Evolutionary conservation across 1,140 invertebrate species (phyloP), one percentile per base, ranked within the genome.

Genomic region (Drosophila willistoni): DNA sequence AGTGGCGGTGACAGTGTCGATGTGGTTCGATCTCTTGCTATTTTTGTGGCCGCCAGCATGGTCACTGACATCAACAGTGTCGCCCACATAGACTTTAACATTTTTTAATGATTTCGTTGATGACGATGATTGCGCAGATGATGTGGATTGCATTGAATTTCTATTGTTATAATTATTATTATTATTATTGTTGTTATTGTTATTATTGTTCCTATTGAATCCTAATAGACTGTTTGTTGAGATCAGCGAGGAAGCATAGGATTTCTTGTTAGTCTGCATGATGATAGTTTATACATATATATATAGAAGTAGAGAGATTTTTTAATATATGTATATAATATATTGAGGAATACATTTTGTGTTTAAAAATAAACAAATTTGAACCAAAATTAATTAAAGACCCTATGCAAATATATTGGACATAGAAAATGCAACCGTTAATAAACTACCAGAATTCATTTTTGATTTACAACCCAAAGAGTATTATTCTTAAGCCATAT

Each of bases 151-250:
- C 83, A 69, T 78, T 79, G 89, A 90, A 74, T 90, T 91, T 87
- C 77, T 87, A 82, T 86, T 83, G 33, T 81, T 82, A 51, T 82
- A 77, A 64, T 72, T 90, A 73, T 77, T 77, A 22, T 39, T 39
- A 34, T 39, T 39, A 12, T 68, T 68, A 33, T 77, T 77, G 19
- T 39, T 39, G 12, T 68, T 68, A 25, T 69, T 69, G 54, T 76
- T 61, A 70, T 86, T 81, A 65, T 73, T 73, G 39, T 87, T 74
- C 77, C 79, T 90, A 90, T 81, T 89, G 60, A 86, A 85, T 90
- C 91, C 91, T 92, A 92, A 92, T 68, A 91, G 72, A 90, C 81
- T 91, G 84, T 90, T 92, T 79, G 91, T 83, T 79, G 91, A 90
- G 77, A 91, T 89, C 91, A 91, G 79, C 90, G 91, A 90, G 71